phyloP scores from a whole-genome alignment of 2,113 vertebrate genomes.

The Vulpes ferrilata region DNA sequence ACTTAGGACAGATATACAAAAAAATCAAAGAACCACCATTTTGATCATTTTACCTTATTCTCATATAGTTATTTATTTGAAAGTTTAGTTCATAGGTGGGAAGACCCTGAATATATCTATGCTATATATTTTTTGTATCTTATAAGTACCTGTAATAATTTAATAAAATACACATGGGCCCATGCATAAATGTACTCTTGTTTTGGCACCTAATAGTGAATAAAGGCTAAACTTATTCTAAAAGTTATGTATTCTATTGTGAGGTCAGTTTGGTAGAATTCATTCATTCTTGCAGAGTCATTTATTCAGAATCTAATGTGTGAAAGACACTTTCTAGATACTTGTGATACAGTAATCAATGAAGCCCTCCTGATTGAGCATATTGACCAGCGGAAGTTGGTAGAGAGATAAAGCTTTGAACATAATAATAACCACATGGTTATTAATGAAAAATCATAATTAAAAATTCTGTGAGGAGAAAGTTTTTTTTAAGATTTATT shows the following conservation, averaged over 20 bases:
- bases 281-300: not conserved
- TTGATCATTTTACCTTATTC: constrained; percentile 4
- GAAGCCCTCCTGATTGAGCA: not conserved
- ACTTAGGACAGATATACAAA: not conserved
- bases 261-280: not conserved
- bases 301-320: not conserved
- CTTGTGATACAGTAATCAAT: not conserved
- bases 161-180: not conserved
- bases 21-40: not conserved
- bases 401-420: not conserved
- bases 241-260: not conserved
- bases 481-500: no score
- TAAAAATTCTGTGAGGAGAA: not conserved
- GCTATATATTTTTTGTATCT: not conserved
- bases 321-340: not conserved
- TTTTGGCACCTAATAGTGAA: not conserved
- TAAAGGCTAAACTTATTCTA: not conserved
- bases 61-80: not conserved
- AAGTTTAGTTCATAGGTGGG: not conserved
- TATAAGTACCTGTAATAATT: not conserved
- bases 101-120: not conserved
- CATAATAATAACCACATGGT: not conserved
- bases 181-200: not conserved
- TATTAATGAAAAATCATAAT: constrained; percentile 15
- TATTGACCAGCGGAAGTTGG: not conserved